phyloP scores from a whole-genome alignment of 2,113 vertebrate species.

The Pelvicachromis taeniatus region DNA sequence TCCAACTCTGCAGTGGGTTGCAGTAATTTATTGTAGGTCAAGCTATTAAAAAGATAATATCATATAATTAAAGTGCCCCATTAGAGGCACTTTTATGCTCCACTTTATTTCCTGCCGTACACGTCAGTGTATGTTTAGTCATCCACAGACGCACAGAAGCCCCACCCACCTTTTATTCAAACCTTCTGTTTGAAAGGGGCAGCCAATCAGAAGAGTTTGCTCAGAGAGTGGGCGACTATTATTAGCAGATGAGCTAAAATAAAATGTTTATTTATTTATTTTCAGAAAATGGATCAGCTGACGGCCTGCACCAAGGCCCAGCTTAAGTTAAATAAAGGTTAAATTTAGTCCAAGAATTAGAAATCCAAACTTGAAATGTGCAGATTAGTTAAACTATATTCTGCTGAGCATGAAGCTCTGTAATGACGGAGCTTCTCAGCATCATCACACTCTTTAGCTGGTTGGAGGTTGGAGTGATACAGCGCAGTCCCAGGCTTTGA shows the following conservation, averaged over 20 bases:
- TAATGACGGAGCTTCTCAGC: not conserved
- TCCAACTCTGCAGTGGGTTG: not conserved
- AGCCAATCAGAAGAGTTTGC: not conserved
- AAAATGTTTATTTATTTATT: not conserved
- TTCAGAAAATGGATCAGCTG: not conserved
- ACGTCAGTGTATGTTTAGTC: not conserved
- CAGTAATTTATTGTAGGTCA: not conserved
- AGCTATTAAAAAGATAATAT: not conserved
- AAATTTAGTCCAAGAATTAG: not conserved
- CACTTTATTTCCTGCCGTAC: accelerated
- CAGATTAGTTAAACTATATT: not conserved
- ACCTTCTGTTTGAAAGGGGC: not conserved
- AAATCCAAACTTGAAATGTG: not conserved
- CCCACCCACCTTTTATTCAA: not conserved
- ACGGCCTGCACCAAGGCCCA: not conserved
- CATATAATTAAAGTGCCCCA: not conserved
- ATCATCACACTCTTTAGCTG: not conserved
- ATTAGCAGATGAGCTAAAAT: not conserved
- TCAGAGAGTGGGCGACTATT: accelerated
- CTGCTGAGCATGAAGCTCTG: not conserved
- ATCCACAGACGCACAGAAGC: not conserved
- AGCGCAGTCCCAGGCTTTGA: not conserved
- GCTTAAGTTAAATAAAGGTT: not conserved
- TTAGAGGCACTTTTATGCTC: not conserved
- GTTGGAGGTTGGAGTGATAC: not conserved